phyloP scores from a whole-genome alignment of 2,888 invertebrate genomes.

The Idaea dimidiata region DNA sequence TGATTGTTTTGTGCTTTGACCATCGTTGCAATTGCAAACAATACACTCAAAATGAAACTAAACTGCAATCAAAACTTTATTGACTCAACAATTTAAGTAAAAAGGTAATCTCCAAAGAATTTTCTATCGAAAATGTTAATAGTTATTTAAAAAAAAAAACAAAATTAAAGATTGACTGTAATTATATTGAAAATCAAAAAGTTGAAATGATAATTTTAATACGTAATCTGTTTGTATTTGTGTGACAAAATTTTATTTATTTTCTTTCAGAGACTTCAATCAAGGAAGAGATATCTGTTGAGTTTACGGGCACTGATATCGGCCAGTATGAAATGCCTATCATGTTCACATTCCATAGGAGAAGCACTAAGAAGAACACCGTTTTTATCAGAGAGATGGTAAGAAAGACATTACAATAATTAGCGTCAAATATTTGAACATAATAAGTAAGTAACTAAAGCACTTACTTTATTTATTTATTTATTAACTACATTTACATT shows the following conservation, averaged over 20 bases:
- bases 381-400: conserved; percentile 70
- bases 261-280: conserved; percentile 46
- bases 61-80: too few relatives aligned
- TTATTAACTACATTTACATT: too few relatives aligned
- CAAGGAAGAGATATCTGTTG: conserved; percentile 41
- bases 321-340: conserved; percentile 72
- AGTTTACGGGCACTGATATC: conserved; percentile 42
- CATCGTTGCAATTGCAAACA: too few relatives aligned
- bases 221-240: conserved; percentile 21
- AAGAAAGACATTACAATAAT: conserved; percentile 33
- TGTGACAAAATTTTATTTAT: not conserved
- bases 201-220: too few relatives aligned
- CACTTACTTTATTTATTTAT: too few relatives aligned
- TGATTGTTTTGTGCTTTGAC: too few relatives aligned
- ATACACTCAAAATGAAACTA: too few relatives aligned
- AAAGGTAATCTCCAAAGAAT: too few relatives aligned
- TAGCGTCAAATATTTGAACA: too few relatives aligned
- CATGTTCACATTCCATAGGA: conserved; percentile 61
- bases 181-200: not conserved
- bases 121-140: not conserved
- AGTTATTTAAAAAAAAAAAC: not conserved
- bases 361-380: conserved; percentile 41
- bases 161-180: not conserved
- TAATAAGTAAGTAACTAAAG: too few relatives aligned
- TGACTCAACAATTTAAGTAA: too few relatives aligned